Conservation (phyloP, 2,113 vertebrate species). For the Podarcis muralis region DNA sequence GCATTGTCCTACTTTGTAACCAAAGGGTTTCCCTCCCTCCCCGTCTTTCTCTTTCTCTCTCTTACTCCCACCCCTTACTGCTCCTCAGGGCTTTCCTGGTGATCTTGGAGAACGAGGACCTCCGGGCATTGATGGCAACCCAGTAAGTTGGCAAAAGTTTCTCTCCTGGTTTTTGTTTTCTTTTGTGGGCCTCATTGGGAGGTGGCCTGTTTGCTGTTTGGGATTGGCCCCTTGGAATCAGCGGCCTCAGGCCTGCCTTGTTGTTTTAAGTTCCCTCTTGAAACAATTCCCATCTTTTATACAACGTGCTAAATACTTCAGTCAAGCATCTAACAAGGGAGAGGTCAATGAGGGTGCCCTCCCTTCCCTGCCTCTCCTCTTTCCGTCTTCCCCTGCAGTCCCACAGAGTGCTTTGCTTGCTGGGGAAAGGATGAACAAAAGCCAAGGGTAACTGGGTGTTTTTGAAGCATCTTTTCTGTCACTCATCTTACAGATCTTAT, state of each 20-base stretch:
- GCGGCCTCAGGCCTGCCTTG: not conserved
- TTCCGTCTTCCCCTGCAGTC: not conserved
- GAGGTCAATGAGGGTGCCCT: not conserved
- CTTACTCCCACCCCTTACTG: constrained; percentile 23
- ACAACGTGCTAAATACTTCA: not conserved
- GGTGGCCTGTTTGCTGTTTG: not conserved
- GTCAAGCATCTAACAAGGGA: not conserved
- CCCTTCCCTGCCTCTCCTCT: not conserved
- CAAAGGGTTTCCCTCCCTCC: not conserved
- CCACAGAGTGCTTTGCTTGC: not conserved
- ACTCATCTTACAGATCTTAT: too few relatives aligned
- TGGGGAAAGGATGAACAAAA: not conserved
- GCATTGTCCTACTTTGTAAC: not conserved
- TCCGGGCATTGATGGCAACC: constrained; percentile 94
- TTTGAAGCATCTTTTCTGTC: not conserved
- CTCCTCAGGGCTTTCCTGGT: constrained; percentile 91
- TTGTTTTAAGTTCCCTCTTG: constrained; percentile 4
- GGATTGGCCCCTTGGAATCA: not conserved
- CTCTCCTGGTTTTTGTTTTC: not conserved
- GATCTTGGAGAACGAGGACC: constrained; percentile 95
- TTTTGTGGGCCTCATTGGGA: not conserved
- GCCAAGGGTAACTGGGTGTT: not conserved
- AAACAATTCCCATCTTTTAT: not conserved
- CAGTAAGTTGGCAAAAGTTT: constrained; percentile 82
- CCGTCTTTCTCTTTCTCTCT: not conserved